Evolutionary conservation across 2,797 vertebrate genomes (phyloP), one percentile per base, ranked within the genome.

Genomic region (Synanceia verrucosa): DNA sequence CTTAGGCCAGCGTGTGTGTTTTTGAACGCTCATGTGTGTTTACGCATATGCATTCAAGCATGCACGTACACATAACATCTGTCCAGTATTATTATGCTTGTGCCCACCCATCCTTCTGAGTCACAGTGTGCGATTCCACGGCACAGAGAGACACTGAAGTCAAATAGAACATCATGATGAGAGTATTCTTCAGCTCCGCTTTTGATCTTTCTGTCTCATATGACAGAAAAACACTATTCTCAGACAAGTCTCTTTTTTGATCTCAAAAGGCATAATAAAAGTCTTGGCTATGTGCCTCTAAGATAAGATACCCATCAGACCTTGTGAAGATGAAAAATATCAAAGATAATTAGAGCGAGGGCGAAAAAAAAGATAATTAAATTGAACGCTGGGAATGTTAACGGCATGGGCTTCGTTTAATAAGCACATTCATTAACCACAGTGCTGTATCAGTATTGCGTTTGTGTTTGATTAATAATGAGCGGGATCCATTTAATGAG

Each of bases 391-490:
- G 78, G 76, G 76, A 86, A 86, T 82, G 79, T 91, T 88, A 89
- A 89, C 65, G 33, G 69, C 73, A 79, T 69, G 57, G 78, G 70
- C 82, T 82, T 75, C 34, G 52, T 85, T 92, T 90, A 87, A 90
- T 91, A 89, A 85, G 79, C 80, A 91, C 70, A 88, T 84, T 87
- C 84, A 91, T 92, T 90, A 88, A 88, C 85, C 76, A 69, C 75
- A 68, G 73, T 72, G 76, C 76, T 77, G 71, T 83, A 90, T 90
- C 84, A 88, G 79, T 87, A 76, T 84, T 90, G 74, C 75, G 90
- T 91, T 89, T 92, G 78, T 85, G 67, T 86, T 86, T 91, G 78
- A 93, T 92, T 89, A 86, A 91, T 89, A 91, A 87, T 79, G 79
- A 90, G 83, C 75, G 56, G 66, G 70, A 76, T 68, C 79, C 60